A percentile compares a stretch with the other conserved stretches of the same genome.
phyloP scores from a whole-genome alignment of 1,140 invertebrate species.

The Listronotus oregonensis region DNA sequence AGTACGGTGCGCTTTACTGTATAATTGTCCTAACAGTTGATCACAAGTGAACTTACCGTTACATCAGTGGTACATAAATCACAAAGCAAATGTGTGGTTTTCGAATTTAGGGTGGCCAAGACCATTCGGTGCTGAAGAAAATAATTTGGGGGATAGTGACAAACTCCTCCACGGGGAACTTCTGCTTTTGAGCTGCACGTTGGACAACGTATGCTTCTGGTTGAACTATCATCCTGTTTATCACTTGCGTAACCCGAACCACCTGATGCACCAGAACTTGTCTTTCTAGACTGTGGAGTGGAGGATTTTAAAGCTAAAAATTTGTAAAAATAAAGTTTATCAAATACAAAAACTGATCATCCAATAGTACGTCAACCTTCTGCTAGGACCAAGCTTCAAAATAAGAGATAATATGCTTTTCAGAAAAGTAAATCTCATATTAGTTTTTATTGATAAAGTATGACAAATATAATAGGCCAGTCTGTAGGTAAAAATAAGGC shows the following conservation, averaged over 20 bases:
- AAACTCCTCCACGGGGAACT: conserved; percentile 59
- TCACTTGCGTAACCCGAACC: conserved; percentile 63
- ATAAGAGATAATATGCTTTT: no score
- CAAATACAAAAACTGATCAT: no score
- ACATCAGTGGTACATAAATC: conserved; percentile 63
- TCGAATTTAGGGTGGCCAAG: conserved; percentile 57
- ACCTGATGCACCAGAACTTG: conserved; percentile 48
- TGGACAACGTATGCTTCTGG: conserved; percentile 54
- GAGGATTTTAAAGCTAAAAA: conserved; percentile 27
- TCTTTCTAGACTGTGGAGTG: conserved; percentile 43
- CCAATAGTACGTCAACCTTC: no score
- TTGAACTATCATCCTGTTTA: conserved; percentile 53
- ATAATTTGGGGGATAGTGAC: conserved; percentile 63
- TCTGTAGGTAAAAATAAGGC: no score
- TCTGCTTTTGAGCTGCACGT: conserved; percentile 59
- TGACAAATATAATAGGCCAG: no score
- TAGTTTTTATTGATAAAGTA: no score
- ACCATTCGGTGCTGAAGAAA: conserved; percentile 62
- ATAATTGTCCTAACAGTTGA: no score
- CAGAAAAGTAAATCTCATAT: no score
- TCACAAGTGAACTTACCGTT: conserved; percentile 59
- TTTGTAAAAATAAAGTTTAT: no score
- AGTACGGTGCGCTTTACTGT: no score
- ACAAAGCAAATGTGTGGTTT: conserved; percentile 59
- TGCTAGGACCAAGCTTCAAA: no score